phyloP scores from a whole-genome alignment of 1,140 invertebrate species.

The Ruditapes philippinarum region DNA sequence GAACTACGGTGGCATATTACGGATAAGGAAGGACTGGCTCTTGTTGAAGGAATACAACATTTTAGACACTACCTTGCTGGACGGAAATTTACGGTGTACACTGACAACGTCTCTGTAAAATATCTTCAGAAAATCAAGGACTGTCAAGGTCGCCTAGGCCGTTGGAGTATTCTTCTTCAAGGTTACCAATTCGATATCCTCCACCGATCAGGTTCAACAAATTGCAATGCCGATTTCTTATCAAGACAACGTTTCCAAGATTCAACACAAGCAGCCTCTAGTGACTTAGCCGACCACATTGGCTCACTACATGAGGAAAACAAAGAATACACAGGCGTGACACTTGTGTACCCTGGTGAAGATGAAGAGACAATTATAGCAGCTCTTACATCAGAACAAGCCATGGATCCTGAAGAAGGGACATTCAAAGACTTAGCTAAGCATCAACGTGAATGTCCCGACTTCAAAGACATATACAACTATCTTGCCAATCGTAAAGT shows the following conservation, averaged over 20 bases:
- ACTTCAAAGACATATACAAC: background rate
- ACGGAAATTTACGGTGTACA: conserved; percentile 14
- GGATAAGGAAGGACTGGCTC: background rate
- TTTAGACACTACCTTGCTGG: background rate
- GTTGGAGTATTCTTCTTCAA: conserved; percentile 68
- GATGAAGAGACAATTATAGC: background rate
- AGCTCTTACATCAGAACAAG: background rate
- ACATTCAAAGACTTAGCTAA: conserved; percentile 5
- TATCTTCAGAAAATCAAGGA: conserved; percentile 79
- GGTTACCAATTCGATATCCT: conserved; percentile 61
- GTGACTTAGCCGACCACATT: background rate
- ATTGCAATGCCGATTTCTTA: background rate
- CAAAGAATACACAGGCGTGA: background rate
- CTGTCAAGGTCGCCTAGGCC: conserved; percentile 82
- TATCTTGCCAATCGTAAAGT: background rate
- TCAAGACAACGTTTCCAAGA: background rate
- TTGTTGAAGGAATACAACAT: conserved; percentile 29
- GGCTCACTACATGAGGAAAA: background rate
- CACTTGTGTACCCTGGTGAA: background rate
- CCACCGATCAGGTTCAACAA: background rate
- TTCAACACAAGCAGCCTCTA: background rate
- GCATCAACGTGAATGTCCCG: background rate
- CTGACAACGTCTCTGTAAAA: background rate
- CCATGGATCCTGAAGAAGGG: background rate
- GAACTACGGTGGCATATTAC: background rate